phyloP scores from a whole-genome alignment of 2,888 invertebrate genomes.

The Lobophora halterata region DNA sequence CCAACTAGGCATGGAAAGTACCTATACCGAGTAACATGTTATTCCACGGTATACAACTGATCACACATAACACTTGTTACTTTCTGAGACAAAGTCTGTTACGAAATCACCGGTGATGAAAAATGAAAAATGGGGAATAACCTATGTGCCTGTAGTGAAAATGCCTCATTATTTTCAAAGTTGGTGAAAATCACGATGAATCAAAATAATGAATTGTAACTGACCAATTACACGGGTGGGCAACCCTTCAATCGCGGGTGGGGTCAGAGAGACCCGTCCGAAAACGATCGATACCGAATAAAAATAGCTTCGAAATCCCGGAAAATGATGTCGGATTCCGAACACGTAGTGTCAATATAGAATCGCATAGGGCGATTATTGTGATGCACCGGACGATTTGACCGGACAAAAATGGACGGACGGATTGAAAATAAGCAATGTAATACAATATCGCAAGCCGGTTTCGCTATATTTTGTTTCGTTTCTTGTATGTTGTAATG shows the following conservation, averaged over 20 bases:
- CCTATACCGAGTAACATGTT: no score
- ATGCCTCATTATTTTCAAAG: constrained; percentile 9
- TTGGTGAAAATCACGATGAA: constrained; percentile 26
- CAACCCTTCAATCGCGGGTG: constrained; percentile 67
- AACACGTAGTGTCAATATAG: constrained; percentile 78
- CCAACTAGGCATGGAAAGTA: no score
- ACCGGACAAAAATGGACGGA: constrained; percentile 57
- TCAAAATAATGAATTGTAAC: constrained; percentile 74
- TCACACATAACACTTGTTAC: no score
- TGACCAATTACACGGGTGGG: constrained; percentile 72
- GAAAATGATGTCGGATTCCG: constrained; percentile 66
- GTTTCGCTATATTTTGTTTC: constrained; percentile 4
- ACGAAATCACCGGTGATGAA: no score
- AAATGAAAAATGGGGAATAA: no score
- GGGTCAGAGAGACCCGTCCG: constrained; percentile 48
- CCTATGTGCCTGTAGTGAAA: neutral
- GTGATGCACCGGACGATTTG: constrained; percentile 62
- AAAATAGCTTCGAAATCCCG: constrained; percentile 75
- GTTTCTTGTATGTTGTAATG: neutral
- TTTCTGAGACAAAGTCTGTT: no score
- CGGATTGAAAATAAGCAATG: constrained; percentile 67
- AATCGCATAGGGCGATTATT: constrained; percentile 71
- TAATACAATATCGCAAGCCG: constrained; percentile 15
- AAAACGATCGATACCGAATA: constrained; percentile 70
- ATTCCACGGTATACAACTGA: no score